Base-by-base conservation (phyloP, 2,113 vertebrate species). In the Hystrix brachyura region DNA sequence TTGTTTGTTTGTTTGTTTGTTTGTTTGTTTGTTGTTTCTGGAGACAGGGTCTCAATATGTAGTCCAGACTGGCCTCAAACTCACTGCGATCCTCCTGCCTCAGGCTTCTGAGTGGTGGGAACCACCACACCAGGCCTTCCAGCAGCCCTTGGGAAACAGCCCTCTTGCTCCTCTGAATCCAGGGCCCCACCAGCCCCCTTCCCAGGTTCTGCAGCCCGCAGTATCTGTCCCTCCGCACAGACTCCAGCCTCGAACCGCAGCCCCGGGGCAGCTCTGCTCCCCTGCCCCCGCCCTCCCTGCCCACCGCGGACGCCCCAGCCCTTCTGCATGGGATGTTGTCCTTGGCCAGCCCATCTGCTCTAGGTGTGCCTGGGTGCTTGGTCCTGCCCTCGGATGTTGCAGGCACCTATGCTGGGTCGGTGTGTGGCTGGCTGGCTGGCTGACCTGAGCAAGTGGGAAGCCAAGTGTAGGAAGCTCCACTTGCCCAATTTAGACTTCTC, bases 381-480 rank as follows among this genome's bases (percentile, higher is more conserved):
- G 18, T 34, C 11, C 81, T 7, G 2, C 79, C 86, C 78, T 38
- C 9, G 3, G 46, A 80, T 25, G 14, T 69, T 69, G 51, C 81
- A 48, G 38, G 38, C 29, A 64, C 51, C 53, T 2, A 12, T 32
- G 23, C 71, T 34, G 18, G 38, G 15, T 21, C 0, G 1, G 43
- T 46, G 9, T 25, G 29, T 91, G 81, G 53, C n/a, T 67, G n/a
- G 51, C 32, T 78, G 57, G 48, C 23, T 3, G 43, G 57, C n/a
- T 78, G 91, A 88, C 67, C 57, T 81, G 71, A 82, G 55, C 55
- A 80, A 51, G 80, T 69, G 57, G 60, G 80, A 74, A 69, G 76
- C 64, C 34, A 72, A 13, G 21, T 0, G 3, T 19, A 48, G 90
- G 85, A 62, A 12, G 4, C 3, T 2, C 38, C 81, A 23, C 46